These are phyloP conservation scores for Uromys caudimaculatus DNA, from an alignment of 2,797 vertebrate species.

Conservation along the genomic window DNA sequence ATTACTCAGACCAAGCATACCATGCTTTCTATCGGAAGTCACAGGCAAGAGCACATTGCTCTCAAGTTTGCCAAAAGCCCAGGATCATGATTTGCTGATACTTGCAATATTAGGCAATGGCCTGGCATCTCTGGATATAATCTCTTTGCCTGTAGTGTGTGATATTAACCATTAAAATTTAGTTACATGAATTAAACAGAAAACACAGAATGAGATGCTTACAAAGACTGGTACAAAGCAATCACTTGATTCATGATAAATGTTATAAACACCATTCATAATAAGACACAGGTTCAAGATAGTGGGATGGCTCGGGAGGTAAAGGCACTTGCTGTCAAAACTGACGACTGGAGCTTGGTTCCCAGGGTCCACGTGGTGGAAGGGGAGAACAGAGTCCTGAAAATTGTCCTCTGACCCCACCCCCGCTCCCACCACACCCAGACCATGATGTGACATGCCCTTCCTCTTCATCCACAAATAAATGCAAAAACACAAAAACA, in stretches of 20 bases:
- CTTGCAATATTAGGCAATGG: background rate
- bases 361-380: no score
- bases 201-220: background rate
- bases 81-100: background rate
- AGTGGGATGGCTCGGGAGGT: no score
- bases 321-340: background rate
- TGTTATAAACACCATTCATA: background rate
- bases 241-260: background rate
- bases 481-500: background rate
- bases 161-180: background rate
- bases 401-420: background rate
- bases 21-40: background rate
- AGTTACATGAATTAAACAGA: constrained; percentile 7
- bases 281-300: background rate
- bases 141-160: background rate
- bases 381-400: background rate
- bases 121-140: background rate
- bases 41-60: background rate
- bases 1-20: background rate
- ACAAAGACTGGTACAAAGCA: background rate
- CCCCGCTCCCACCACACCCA: background rate
- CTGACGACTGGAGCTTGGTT: background rate
- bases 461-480: background rate
- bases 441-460: background rate
- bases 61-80: background rate